Evolutionary conservation across 2,888 invertebrate species (phyloP).

Genomic region (Sinohyriopsis cumingii): DNA sequence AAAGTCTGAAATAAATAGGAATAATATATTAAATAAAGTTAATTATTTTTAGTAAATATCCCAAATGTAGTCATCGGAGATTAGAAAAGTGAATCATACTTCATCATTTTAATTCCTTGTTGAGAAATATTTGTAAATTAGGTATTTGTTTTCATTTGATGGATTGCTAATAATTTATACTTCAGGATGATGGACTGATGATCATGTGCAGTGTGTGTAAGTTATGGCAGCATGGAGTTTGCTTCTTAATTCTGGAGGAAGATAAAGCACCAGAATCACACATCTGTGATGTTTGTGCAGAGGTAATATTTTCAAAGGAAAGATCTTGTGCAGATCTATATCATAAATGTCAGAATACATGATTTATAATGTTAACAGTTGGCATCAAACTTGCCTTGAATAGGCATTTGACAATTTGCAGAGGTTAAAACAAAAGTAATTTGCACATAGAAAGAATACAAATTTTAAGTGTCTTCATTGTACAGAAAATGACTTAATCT

Average conservation of each 20-base stretch:
- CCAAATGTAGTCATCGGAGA: too few species aligned
- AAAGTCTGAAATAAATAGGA: too few species aligned
- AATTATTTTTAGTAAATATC: too few species aligned
- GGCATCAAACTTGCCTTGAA: neutral
- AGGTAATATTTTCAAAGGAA: slow-evolving; percentile 40
- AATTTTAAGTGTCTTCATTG: neutral
- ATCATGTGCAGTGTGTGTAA: slow-evolving; percentile 70
- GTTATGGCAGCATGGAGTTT: slow-evolving; percentile 72
- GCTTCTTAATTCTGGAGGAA: slow-evolving; percentile 63
- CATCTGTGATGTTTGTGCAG: slow-evolving; percentile 64
- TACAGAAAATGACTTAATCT: too few species aligned
- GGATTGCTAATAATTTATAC: neutral
- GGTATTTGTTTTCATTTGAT: neutral
- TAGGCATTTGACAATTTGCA: neutral
- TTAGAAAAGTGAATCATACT: too few species aligned
- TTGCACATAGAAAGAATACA: neutral
- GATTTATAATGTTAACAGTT: neutral
- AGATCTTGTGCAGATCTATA: slow-evolving; percentile 1
- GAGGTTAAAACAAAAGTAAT: too few species aligned
- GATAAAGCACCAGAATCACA: slow-evolving; percentile 63
- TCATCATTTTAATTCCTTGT: too few species aligned
- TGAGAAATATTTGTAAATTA: too few species aligned
- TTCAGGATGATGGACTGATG: slow-evolving; percentile 72
- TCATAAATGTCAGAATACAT: neutral
- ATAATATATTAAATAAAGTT: too few species aligned